phyloP scores from a whole-genome alignment of 30 jellyfish, hydroid and myxozoan genomes.

The Rhopilema esculentum region DNA sequence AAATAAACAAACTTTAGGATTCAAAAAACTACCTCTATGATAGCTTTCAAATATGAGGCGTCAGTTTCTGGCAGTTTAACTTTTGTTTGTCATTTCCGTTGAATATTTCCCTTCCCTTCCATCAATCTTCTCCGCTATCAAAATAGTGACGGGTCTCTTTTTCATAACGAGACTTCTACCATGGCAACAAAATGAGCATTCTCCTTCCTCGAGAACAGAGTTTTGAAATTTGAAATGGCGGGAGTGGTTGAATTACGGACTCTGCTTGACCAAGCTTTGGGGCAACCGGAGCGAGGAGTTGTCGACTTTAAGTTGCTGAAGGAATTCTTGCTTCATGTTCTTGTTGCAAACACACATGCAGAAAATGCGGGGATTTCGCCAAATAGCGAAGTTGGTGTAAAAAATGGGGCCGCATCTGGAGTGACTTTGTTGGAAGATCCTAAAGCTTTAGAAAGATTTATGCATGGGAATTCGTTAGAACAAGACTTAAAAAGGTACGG shows the following conservation, averaged over 20 bases:
- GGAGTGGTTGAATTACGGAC: not conserved
- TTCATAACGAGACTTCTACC: slow-evolving; percentile 14
- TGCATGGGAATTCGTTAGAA: not conserved
- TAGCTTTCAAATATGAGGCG: too few species aligned
- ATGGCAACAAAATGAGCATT: slow-evolving; percentile 33
- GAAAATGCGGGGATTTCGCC: not conserved
- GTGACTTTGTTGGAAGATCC: not conserved
- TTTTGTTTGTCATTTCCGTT: not conserved
- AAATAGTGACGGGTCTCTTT: too few species aligned
- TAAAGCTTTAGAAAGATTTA: not conserved
- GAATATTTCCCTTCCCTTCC: too few species aligned
- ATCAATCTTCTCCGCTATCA: too few species aligned
- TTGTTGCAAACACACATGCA: slow-evolving; percentile 37
- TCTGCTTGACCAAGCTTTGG: slow-evolving; percentile 9
- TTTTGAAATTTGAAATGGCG: not conserved
- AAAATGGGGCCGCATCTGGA: not conserved
- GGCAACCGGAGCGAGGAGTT: slow-evolving; percentile 52
- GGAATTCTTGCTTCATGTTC: slow-evolving; percentile 57
- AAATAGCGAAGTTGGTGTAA: not conserved
- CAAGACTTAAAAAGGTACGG: not conserved
- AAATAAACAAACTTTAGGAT: too few species aligned
- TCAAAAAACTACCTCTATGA: too few species aligned
- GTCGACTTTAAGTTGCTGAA: slow-evolving; percentile 73
- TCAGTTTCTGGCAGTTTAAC: too few species aligned
- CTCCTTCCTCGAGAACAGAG: not conserved